phyloP scores from a whole-genome alignment of 2,888 invertebrate genomes.

The Sinodicranocentrus sp. region DNA sequence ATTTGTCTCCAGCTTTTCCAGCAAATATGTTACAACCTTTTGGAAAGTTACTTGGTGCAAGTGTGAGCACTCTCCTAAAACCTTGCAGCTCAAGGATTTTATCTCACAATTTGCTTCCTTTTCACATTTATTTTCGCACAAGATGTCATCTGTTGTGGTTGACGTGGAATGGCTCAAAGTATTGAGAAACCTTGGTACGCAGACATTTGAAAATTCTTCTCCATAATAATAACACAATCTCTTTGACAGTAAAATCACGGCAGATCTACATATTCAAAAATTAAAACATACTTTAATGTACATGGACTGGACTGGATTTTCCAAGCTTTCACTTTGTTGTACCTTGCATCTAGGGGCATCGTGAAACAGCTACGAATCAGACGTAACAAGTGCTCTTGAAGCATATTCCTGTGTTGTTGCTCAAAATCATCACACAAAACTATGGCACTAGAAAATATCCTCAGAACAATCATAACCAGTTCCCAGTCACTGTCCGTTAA shows the following conservation, averaged over 20 bases:
- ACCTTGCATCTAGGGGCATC: conserved; percentile 57
- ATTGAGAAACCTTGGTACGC: conserved; percentile 39
- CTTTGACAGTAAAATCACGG: conserved; percentile 40
- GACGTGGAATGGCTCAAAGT: conserved; percentile 30
- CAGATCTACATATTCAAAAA: conserved; percentile 34
- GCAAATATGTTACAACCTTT: conserved; percentile 10
- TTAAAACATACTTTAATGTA: neutral
- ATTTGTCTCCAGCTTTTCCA: conserved; percentile 26
- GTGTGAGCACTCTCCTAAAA: conserved; percentile 34
- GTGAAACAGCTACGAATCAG: conserved; percentile 42
- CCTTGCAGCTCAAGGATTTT: conserved; percentile 22
- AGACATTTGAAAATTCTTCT: conserved; percentile 52
- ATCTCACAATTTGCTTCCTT: conserved; percentile 3
- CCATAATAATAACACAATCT: conserved; percentile 42
- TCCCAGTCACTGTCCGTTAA: conserved; percentile 69
- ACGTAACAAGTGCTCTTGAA: conserved; percentile 67
- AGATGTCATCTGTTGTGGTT: neutral
- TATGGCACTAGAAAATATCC: conserved; percentile 57
- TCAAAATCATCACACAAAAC: conserved; percentile 46
- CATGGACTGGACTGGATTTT: neutral
- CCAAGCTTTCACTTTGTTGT: conserved; percentile 6
- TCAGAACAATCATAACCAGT: conserved; percentile 57
- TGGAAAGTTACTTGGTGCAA: conserved; percentile 20
- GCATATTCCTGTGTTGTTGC: conserved; percentile 44
- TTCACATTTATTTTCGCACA: conserved; percentile 41